Percentiles rank a stretch among this genome's conserved stretches.
Conservation (phyloP, 2,888 invertebrate genomes). For the Ophion ellenae region DNA sequence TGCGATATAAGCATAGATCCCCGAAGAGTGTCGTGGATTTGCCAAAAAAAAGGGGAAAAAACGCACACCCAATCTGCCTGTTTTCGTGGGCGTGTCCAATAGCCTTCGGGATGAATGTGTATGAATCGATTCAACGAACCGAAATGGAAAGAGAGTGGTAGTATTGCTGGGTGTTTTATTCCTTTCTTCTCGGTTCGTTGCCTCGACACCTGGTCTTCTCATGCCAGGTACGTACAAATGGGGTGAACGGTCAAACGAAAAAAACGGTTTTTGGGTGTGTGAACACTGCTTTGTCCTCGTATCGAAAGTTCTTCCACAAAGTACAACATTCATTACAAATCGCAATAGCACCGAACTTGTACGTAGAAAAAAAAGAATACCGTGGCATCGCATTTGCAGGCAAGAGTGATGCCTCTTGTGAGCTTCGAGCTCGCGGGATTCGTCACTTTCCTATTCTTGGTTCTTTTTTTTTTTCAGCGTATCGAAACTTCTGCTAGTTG, state of each 20-base stretch:
- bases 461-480: conserved; percentile 11
- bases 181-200: conserved; percentile 50
- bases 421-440: neutral
- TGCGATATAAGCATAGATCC: conserved; percentile 30
- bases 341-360: neutral
- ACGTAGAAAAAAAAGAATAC: neutral
- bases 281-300: neutral
- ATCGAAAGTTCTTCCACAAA: neutral
- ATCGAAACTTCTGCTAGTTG: conserved; percentile 23
- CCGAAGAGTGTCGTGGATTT: conserved; percentile 23
- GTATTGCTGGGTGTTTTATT: conserved; percentile 20
- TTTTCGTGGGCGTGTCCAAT: conserved; percentile 65
- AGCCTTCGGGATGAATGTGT: conserved; percentile 58
- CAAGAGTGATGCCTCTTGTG: conserved; percentile 12
- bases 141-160: conserved; percentile 38
- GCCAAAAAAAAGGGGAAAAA: conserved; percentile 39
- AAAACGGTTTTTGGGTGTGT: neutral
- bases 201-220: conserved; percentile 59
- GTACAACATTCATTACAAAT: conserved; percentile 25
- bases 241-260: neutral
- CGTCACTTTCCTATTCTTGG: neutral
- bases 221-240: neutral
- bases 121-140: conserved; percentile 63
- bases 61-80: conserved; percentile 30
- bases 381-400: neutral